Percentiles rank a stretch among this genome's conserved stretches.
phyloP scores from a whole-genome alignment of 2,888 invertebrate species.

The Notodonta dromedarius region DNA sequence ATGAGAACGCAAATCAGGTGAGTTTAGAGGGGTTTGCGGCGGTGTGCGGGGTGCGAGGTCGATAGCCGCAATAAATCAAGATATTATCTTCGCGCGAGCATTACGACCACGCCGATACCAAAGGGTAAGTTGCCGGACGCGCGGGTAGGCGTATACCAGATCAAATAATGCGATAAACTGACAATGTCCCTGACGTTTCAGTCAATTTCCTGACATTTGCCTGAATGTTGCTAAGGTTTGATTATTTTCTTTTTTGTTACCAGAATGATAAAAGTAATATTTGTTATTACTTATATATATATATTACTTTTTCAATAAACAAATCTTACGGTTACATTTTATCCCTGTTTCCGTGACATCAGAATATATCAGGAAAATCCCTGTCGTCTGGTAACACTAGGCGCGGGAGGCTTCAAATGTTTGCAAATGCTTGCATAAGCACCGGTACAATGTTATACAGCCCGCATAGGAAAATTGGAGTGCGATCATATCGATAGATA shows the following conservation, averaged over 20 bases:
- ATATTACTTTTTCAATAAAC: too few species aligned
- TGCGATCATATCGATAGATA: background rate
- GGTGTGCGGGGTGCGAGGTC: constrained; percentile 47
- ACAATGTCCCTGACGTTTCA: too few species aligned
- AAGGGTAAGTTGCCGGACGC: constrained; percentile 67
- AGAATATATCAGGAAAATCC: too few species aligned
- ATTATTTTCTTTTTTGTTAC: too few species aligned
- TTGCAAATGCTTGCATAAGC: constrained; percentile 22
- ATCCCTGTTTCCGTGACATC: too few species aligned
- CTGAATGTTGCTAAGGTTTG: too few species aligned
- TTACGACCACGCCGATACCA: constrained; percentile 66
- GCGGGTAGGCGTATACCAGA: constrained; percentile 3
- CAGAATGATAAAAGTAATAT: too few species aligned
- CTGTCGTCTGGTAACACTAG: background rate
- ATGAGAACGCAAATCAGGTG: constrained; percentile 42
- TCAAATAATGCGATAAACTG: too few species aligned
- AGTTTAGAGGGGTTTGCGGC: constrained; percentile 38
- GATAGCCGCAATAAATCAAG: constrained; percentile 80
- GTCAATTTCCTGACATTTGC: too few species aligned
- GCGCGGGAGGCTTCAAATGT: constrained; percentile 28
- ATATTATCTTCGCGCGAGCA: constrained; percentile 76
- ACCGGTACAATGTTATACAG: constrained; percentile 7
- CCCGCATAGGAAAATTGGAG: constrained; percentile 3
- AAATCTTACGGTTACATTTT: too few species aligned
- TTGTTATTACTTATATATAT: too few species aligned